phyloP scores from a whole-genome alignment of 2,888 invertebrate genomes.

The Hypselothyrea guttata region DNA sequence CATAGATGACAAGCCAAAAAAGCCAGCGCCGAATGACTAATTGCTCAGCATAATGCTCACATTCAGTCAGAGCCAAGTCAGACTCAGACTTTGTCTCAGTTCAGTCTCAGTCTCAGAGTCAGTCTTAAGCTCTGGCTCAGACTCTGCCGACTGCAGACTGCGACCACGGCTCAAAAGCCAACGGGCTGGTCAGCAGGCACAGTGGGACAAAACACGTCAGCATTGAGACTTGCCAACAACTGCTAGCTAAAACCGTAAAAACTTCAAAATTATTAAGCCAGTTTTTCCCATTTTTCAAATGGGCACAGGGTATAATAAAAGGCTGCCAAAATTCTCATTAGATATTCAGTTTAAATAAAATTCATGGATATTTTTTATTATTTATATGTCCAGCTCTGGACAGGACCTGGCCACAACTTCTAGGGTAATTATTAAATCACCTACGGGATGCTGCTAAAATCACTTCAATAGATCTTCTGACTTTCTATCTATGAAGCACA shows the following conservation, averaged over 20 bases:
- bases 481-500: no score
- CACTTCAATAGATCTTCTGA: background rate
- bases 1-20: conserved; percentile 70
- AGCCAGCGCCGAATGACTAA: conserved; percentile 72
- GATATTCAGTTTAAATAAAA: no score
- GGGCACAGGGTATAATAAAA: no score
- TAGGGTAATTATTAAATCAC: no score
- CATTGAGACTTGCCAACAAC: conserved; percentile 3
- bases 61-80: conserved; percentile 29
- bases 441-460: no score
- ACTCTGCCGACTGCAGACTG: conserved; percentile 4
- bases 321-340: no score
- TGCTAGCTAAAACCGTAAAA: no score
- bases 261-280: no score
- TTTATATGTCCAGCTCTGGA: no score
- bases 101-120: conserved; percentile 7
- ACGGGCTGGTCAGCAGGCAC: conserved; percentile 24
- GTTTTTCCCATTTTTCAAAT: no score
- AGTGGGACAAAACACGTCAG: conserved; percentile 30
- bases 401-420: no score
- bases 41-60: conserved; percentile 74
- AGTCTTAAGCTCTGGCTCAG: conserved; percentile 12
- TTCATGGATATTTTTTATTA: no score
- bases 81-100: conserved; percentile 7
- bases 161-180: conserved; percentile 11